phyloP scores from a whole-genome alignment of 2,113 vertebrate species.

The Saguinus imperator region DNA sequence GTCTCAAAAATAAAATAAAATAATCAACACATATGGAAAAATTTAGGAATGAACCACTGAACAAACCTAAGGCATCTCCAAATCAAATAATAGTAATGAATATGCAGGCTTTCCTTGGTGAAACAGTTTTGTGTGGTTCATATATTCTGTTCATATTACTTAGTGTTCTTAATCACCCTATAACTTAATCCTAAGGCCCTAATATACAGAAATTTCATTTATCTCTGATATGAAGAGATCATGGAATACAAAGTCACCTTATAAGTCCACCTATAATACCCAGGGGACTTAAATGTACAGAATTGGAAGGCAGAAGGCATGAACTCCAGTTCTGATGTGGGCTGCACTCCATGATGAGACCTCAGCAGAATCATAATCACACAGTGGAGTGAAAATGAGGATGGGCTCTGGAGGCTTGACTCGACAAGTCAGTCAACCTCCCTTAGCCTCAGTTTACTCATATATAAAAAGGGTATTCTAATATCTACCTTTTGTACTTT shows the following conservation, averaged over 20 bases:
- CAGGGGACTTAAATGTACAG: background rate
- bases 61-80: background rate
- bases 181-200: background rate
- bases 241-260: background rate
- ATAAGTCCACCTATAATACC: background rate
- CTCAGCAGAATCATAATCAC: background rate
- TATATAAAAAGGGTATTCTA: background rate
- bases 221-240: background rate
- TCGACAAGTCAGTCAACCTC: background rate
- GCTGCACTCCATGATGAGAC: background rate
- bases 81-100: conserved; percentile 24
- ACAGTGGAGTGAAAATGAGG: background rate
- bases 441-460: background rate
- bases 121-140: conserved; percentile 29
- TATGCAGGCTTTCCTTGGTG: background rate
- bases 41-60: conserved; percentile 26
- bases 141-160: conserved; percentile 45
- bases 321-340: background rate
- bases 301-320: background rate
- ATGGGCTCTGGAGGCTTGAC: background rate
- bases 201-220: background rate
- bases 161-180: conserved; percentile 5
- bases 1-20: too few relatives aligned
- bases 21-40: conserved; percentile 29
- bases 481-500: background rate